Evolutionary conservation across 2,113 vertebrate species (phyloP).

Genomic region (Onychostoma macrolepis): DNA sequence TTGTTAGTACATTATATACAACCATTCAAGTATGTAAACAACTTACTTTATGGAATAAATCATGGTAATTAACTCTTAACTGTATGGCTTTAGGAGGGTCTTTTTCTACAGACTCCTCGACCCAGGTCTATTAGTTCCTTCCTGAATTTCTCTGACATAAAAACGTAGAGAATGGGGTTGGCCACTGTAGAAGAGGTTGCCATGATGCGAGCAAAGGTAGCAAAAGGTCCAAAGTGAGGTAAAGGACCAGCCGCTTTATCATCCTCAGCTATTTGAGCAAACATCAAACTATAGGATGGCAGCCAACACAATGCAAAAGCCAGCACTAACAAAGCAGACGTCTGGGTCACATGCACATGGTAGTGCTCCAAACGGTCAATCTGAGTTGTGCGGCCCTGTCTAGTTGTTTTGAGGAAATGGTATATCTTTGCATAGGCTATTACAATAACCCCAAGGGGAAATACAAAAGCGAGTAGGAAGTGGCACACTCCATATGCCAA

Average conservation of each 20-base stretch:
- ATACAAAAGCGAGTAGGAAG: conserved; percentile 72
- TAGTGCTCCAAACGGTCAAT: conserved; percentile 72
- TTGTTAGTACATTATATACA: neutral
- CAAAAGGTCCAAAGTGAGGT: conserved; percentile 66
- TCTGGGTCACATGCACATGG: conserved; percentile 74
- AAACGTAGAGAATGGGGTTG: conserved; percentile 78
- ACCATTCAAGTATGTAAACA: neutral
- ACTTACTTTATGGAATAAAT: neutral
- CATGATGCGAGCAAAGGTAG: conserved; percentile 72
- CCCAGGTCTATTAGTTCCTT: conserved; percentile 67
- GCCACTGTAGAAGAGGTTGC: conserved; percentile 74
- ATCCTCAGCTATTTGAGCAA: conserved; percentile 61
- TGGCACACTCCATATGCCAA: conserved; percentile 71
- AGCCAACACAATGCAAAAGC: conserved; percentile 78
- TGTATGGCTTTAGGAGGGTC: neutral
- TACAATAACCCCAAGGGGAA: conserved; percentile 71
- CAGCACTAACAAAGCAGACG: conserved; percentile 74
- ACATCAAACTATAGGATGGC: conserved; percentile 73
- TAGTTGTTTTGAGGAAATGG: conserved; percentile 65
- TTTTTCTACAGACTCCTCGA: conserved; percentile 21
- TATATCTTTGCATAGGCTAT: conserved; percentile 70
- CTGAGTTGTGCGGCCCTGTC: neutral
- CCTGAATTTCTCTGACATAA: conserved; percentile 78
- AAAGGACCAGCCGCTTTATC: conserved; percentile 56
- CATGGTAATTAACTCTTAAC: neutral